These are phyloP conservation scores for Scleropages formosus DNA, from an alignment of 2,797 vertebrate genomes.

Conservation along the genomic window DNA sequence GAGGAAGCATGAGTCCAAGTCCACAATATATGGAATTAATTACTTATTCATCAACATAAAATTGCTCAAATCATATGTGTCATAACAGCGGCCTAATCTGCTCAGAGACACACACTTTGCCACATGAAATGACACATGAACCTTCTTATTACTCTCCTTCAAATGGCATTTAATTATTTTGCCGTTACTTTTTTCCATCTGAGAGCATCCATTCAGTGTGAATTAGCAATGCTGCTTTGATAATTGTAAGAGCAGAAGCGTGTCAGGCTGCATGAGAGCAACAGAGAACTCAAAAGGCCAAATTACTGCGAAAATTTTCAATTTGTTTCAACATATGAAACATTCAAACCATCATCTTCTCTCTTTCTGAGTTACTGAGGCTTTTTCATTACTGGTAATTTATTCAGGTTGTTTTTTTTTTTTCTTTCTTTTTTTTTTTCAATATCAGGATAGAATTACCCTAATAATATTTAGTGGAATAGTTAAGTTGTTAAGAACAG, in stretches of 20 bases:
- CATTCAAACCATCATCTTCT: slow-evolving; percentile 37
- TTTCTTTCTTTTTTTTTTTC: slow-evolving; percentile 29
- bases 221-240: slow-evolving; percentile 36
- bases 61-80: neutral
- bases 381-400: too few relatives aligned
- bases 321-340: slow-evolving; percentile 35
- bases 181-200: slow-evolving; percentile 34
- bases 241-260: slow-evolving; percentile 48
- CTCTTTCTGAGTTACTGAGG: too few relatives aligned
- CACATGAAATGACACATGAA: slow-evolving; percentile 32
- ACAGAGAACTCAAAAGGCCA: neutral
- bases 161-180: slow-evolving; percentile 52
- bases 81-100: slow-evolving; percentile 29
- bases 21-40: neutral
- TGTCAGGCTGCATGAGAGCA: slow-evolving; percentile 31
- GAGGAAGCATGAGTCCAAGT: neutral
- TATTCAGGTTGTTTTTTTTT: too few relatives aligned
- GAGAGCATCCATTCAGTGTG: slow-evolving; percentile 36
- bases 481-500: too few relatives aligned
- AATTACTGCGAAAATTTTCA: slow-evolving; percentile 18
- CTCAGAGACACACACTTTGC: slow-evolving; percentile 32
- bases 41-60: neutral
- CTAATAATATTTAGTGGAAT: neutral
- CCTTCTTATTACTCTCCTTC: slow-evolving; percentile 30
- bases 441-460: too few relatives aligned